These are phyloP conservation scores for Volucella inanis DNA, from an alignment of 2,888 invertebrate species.

Conservation along the genomic window DNA sequence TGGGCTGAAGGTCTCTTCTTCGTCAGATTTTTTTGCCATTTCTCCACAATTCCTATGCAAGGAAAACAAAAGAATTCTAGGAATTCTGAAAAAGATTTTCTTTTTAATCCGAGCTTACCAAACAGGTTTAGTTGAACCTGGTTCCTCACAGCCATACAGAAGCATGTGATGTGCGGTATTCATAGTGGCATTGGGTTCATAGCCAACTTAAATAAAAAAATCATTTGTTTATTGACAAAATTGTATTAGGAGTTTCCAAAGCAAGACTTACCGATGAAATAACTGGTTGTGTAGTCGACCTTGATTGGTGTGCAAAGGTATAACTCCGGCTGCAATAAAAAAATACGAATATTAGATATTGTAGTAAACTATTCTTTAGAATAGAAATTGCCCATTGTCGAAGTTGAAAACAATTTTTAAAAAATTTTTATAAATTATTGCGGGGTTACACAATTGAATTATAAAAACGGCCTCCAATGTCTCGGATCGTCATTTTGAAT, in stretches of 20 bases:
- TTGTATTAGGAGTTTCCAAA: background rate
- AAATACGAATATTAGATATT: background rate
- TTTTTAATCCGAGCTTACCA: slow-evolving; percentile 85
- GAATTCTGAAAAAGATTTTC: background rate
- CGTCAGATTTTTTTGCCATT: slow-evolving; percentile 87
- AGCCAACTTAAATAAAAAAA: slow-evolving; percentile 88
- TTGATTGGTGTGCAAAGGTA: slow-evolving; percentile 96
- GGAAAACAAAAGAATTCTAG: background rate
- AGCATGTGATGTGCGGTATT: slow-evolving; percentile 96
- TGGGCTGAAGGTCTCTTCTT: slow-evolving; percentile 87
- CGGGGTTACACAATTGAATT: too few species aligned
- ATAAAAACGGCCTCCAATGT: too few species aligned
- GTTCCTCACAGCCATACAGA: slow-evolving; percentile 93
- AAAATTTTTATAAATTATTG: too few species aligned
- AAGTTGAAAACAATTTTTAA: too few species aligned
- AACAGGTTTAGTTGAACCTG: slow-evolving; percentile 83
- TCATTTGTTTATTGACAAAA: background rate
- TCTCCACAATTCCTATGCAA: slow-evolving; percentile 94
- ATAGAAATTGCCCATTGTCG: too few species aligned
- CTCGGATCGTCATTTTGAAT: too few species aligned
- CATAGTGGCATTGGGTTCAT: slow-evolving; percentile 95
- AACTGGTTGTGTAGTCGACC: slow-evolving; percentile 89
- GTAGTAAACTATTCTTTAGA: background rate
- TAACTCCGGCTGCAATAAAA: slow-evolving; percentile 91
- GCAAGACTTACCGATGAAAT: slow-evolving; percentile 89